A percentile compares a stretch with the other conserved stretches of the same genome.
Conservation (phyloP, 2,888 invertebrate genomes). For the Coelopa pilipes region DNA sequence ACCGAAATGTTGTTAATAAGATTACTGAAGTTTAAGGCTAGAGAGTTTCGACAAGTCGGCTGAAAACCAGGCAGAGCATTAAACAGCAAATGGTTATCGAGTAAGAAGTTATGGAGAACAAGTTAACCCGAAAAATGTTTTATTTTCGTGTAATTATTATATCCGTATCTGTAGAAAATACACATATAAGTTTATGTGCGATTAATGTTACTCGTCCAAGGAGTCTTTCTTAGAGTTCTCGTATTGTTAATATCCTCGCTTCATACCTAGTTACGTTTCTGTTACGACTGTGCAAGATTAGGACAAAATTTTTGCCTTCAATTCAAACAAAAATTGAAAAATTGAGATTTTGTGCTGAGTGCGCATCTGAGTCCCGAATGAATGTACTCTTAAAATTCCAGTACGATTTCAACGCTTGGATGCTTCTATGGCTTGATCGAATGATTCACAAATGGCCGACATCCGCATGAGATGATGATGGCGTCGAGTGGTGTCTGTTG, state of each 20-base stretch:
- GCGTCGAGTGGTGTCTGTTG: conserved; percentile 7
- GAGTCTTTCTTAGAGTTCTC: no score
- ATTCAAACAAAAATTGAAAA: conserved; percentile 35
- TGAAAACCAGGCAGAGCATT: conserved; percentile 28
- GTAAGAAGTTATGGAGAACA: conserved; percentile 17
- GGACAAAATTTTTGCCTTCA: neutral
- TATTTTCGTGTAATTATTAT: conserved; percentile 57
- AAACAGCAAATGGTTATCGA: conserved; percentile 21
- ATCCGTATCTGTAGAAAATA: conserved; percentile 37
- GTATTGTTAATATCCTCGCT: conserved; percentile 54
- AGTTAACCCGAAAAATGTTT: conserved; percentile 65
- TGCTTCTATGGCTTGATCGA: neutral
- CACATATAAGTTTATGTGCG: conserved; percentile 30
- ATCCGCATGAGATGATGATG: conserved; percentile 50
- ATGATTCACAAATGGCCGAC: conserved; percentile 50
- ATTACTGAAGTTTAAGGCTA: conserved; percentile 35
- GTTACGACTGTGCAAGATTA: conserved; percentile 20
- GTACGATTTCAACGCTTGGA: neutral
- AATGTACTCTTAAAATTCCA: conserved; percentile 4
- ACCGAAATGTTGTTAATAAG: conserved; percentile 16
- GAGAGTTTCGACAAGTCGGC: conserved; percentile 20
- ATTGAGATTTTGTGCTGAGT: conserved; percentile 39
- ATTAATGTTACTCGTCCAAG: conserved; percentile 42
- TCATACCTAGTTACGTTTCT: conserved; percentile 46
- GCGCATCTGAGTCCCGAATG: conserved; percentile 34